These are phyloP conservation scores for Epinephelus coioides DNA, from an alignment of 2,797 vertebrate genomes.

Conservation along the genomic window DNA sequence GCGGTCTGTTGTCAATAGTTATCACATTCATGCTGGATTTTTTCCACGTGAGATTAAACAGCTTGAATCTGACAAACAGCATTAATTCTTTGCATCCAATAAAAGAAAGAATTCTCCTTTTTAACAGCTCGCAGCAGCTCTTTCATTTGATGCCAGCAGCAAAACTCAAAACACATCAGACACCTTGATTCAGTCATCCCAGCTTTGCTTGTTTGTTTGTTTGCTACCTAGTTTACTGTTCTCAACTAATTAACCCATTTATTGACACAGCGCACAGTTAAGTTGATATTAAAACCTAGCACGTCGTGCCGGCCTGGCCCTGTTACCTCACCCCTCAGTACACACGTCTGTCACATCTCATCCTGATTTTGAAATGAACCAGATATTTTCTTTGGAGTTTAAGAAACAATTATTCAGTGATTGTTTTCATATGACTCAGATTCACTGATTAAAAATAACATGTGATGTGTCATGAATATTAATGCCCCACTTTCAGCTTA, in stretches of 20 bases:
- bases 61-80: conserved; percentile 39
- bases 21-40: too few species aligned
- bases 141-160: conserved; percentile 48
- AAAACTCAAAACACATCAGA: conserved; percentile 48
- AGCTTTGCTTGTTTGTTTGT: conserved; percentile 24
- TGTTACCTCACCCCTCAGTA: too few species aligned
- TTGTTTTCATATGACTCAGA: conserved; percentile 5
- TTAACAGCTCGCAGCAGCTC: conserved; percentile 7
- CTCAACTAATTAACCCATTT: neutral
- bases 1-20: too few species aligned
- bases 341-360: neutral
- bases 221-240: conserved; percentile 25
- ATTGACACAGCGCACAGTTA: neutral
- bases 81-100: conserved; percentile 30
- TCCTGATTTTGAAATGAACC: conserved; percentile 20
- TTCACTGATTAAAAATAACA: conserved; percentile 2
- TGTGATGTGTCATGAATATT: conserved; percentile 1
- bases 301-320: neutral
- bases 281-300: neutral
- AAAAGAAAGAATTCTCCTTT: conserved; percentile 40
- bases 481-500: conserved; percentile 3
- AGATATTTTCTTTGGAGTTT: conserved; percentile 26
- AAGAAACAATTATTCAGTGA: conserved; percentile 8
- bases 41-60: conserved; percentile 40
- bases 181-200: conserved; percentile 22